Evolutionary conservation across 1,140 invertebrate species (phyloP).

Genomic region (Halictus rubicundus): DNA sequence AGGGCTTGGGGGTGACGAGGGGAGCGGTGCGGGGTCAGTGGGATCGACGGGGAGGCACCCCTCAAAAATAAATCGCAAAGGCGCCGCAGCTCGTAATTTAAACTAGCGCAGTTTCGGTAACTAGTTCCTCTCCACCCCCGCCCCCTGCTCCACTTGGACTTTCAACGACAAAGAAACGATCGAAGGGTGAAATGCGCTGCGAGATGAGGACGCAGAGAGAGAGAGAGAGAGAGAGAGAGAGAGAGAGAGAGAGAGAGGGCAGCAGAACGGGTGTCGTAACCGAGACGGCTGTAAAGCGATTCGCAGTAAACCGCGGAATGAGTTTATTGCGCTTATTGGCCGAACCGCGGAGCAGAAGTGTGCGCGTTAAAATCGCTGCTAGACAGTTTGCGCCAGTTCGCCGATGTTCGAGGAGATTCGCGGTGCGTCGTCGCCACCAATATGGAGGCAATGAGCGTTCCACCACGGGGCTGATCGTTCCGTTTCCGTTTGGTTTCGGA

Average conservation of each 20-base stretch:
- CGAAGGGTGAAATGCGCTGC: slow-evolving; percentile 22
- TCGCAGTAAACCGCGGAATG: slow-evolving; percentile 78
- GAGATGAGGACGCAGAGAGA: neutral
- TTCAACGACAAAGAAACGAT: slow-evolving; percentile 37
- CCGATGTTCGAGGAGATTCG: slow-evolving; percentile 61
- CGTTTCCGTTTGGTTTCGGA: neutral
- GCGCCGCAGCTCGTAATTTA: slow-evolving; percentile 76
- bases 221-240: neutral
- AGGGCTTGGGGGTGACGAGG: neutral
- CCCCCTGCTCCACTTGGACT: slow-evolving; percentile 32
- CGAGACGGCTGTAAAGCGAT: slow-evolving; percentile 79
- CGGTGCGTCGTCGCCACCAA: slow-evolving; percentile 63
- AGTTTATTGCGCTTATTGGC: slow-evolving; percentile 81
- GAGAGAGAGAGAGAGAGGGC: neutral
- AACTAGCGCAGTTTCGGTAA: slow-evolving; percentile 80
- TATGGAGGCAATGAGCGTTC: slow-evolving; percentile 62
- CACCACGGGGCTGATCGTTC: neutral
- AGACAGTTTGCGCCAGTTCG: slow-evolving; percentile 24
- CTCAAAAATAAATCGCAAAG: slow-evolving; percentile 78
- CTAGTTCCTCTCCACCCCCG: slow-evolving; percentile 70
- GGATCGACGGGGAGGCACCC: slow-evolving; percentile 10
- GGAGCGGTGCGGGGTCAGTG: neutral
- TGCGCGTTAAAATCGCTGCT: slow-evolving; percentile 65
- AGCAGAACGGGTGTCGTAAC: slow-evolving; percentile 63
- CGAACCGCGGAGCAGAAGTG: slow-evolving; percentile 70